phyloP scores from a whole-genome alignment of 2,113 vertebrate species.

The Fulica atra region DNA sequence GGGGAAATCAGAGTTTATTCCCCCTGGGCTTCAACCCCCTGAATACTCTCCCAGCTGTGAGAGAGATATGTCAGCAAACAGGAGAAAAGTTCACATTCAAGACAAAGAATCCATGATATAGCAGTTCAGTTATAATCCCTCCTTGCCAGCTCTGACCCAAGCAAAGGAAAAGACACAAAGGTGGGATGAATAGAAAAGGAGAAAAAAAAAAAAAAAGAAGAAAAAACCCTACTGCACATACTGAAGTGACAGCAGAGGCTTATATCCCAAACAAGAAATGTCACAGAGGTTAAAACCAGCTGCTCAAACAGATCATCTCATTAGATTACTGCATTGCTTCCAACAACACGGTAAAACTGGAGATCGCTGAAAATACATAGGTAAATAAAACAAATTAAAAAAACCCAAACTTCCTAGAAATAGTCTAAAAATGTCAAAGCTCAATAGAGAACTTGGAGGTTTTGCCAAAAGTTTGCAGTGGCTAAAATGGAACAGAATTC shows the following conservation, averaged over 20 bases:
- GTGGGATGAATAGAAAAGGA: not conserved
- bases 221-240: not conserved
- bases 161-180: not conserved
- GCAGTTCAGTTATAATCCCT: not conserved
- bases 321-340: conserved; percentile 50
- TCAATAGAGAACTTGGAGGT: not conserved
- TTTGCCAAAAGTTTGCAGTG: not conserved
- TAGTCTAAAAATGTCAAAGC: not conserved
- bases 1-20: not conserved
- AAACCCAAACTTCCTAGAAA: not conserved
- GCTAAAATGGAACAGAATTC: not conserved
- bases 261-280: conserved; percentile 14
- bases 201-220: not conserved
- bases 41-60: not conserved
- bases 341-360: not conserved
- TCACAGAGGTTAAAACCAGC: conserved; percentile 66
- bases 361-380: not conserved
- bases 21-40: not conserved
- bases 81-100: not conserved
- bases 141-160: not conserved
- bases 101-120: not conserved
- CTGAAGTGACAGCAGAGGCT: conserved; percentile 1
- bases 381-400: not conserved
- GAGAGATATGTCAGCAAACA: not conserved
- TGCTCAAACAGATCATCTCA: conserved; percentile 66